Evolutionary conservation across 2,888 invertebrate species (phyloP), one percentile per base, ranked within the genome.

Genomic region (Galerucella calmariensis): DNA sequence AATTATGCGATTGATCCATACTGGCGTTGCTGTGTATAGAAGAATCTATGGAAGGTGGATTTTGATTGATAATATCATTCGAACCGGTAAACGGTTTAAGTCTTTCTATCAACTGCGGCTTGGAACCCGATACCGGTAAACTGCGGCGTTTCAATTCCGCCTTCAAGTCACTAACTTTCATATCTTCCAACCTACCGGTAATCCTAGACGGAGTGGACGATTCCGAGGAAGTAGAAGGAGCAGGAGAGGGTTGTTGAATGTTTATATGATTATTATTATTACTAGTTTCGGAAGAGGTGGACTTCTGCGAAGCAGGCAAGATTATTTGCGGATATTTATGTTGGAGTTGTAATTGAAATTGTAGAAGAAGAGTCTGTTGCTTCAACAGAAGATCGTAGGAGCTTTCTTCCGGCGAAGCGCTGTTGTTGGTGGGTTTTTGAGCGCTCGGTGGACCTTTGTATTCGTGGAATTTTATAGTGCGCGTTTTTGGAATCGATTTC

Each of bases 391-490:
- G 88, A 87, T 97, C 96, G 87, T 97, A 97, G 10, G 95, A 95
- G 9, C 95, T 96, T 88, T 97, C 97, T 35, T 89, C 89, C 77
- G 85, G 86, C 12, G 90, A 90, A 12, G 92, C 90, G 24, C 90
- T 89, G 3, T 90, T 89, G 67, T 91, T 91, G 5, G 91, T 89
- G 68, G 91, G 91, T 85, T 95, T 95, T 82, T 95, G 95, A 20
- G 96, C 95, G 76, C 86, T 87, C 11, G 97, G 97, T 44, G 97
- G 97, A 53, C 97, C 97, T 88, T 96, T 96, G 87, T 97, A 96
- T 88, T 98, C 98, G 88, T 98, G 98, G 88, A 98, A 98, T 89
- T 98, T 98, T 83, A 98, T 97, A 72, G 95, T 95, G 81, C 95
- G 91, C 24, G 94, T 91, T 87, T 96, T 96, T 1, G 95, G 93